Conservation (phyloP, 2,113 vertebrate genomes). For the Eudyptes chrysolophus region DNA sequence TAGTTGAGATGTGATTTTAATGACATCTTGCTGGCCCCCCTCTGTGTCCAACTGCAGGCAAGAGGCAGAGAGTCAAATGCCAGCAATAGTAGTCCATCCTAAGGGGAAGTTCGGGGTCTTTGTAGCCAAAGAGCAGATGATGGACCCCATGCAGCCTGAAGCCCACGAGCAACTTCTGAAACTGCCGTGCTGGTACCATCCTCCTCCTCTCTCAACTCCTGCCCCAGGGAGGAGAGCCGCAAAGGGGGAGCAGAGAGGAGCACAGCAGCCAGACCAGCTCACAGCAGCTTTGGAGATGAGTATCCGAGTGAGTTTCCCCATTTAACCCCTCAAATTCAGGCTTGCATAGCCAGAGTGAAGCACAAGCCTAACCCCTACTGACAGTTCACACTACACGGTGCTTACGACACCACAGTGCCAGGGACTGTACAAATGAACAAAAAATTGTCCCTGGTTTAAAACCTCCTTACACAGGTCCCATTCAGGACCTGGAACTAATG, state of each 20-base stretch:
- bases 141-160: not conserved
- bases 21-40: fast-evolving
- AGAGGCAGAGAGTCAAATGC: not conserved
- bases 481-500: not conserved
- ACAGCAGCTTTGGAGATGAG: not conserved
- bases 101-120: not conserved
- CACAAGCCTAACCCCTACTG: not conserved
- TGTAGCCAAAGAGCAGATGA: not conserved
- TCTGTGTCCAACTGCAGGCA: not conserved
- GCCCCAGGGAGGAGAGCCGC: not conserved
- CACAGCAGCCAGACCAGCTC: not conserved
- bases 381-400: not conserved
- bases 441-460: not conserved
- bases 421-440: not conserved
- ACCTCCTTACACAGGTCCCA: not conserved
- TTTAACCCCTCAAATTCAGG: not conserved
- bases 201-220: not conserved
- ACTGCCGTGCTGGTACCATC: not conserved
- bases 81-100: not conserved
- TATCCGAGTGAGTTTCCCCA: not conserved
- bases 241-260: not conserved
- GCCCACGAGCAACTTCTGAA: not conserved
- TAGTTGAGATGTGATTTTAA: not conserved
- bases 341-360: not conserved
- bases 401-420: fast-evolving